A percentile compares a stretch with the other conserved stretches of the same genome.
These are phyloP conservation scores for Vipera latastei DNA, from an alignment of 2,797 vertebrate genomes.

Conservation along the genomic window DNA sequence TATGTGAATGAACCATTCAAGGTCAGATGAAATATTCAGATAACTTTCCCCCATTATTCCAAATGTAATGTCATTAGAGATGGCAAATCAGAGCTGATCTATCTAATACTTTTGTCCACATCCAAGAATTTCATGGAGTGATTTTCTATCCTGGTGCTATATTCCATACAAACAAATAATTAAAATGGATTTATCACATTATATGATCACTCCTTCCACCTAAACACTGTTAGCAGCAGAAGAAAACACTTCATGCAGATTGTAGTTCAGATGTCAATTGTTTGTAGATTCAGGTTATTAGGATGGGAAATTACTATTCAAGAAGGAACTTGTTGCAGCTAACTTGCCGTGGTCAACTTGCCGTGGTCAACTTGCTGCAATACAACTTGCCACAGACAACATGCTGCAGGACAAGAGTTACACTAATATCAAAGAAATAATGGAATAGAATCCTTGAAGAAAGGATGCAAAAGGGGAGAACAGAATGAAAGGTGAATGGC, in stretches of 20 bases:
- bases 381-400: no score
- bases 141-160: background rate
- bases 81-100: background rate
- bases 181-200: background rate
- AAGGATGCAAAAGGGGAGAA: no score
- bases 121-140: background rate
- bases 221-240: background rate
- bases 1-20: background rate
- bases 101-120: background rate
- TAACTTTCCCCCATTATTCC: background rate
- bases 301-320: background rate
- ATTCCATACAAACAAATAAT: background rate
- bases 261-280: background rate
- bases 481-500: no score
- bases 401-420: no score
- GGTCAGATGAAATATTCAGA: background rate
- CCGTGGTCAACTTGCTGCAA: no score
- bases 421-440: no score
- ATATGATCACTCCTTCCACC: background rate
- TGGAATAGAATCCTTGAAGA: no score
- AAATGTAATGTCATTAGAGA: background rate
- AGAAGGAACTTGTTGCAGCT: background rate
- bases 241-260: background rate
- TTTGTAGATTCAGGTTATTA: background rate
- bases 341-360: no score